Conservation (phyloP, 1,140 invertebrate genomes). For the Bradysia coprophila region DNA sequence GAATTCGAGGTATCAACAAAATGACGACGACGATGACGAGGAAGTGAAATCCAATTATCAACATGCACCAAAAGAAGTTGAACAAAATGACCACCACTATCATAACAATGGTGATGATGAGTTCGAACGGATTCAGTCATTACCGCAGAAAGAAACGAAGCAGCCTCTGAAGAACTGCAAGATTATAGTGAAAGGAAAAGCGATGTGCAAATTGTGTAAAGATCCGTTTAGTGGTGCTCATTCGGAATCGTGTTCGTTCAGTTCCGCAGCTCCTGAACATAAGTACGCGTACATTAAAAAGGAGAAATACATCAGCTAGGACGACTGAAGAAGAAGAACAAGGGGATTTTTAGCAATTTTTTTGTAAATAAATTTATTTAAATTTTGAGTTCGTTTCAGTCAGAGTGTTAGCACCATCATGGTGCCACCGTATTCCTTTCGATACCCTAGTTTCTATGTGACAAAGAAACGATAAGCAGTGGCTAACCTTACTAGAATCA, state of each 20-base stretch:
- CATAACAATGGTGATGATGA: no score
- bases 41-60: no score
- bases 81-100: not conserved
- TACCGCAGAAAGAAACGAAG: constrained; percentile 31
- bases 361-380: no score
- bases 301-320: constrained; percentile 34
- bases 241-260: constrained; percentile 50
- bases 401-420: no score
- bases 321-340: no score
- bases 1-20: not conserved
- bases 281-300: constrained; percentile 44
- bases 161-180: constrained; percentile 37
- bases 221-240: constrained; percentile 45
- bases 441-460: no score
- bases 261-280: constrained; percentile 43
- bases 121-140: not conserved
- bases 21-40: not conserved
- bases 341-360: no score
- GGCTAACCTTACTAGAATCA: no score
- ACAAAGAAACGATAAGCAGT: no score
- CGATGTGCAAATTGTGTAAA: constrained; percentile 44
- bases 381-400: no score
- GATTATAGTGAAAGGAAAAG: constrained; percentile 36
- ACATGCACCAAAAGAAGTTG: no score
- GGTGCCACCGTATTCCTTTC: no score